Evolutionary conservation across 2,888 invertebrate species (phyloP).

Genomic region (Micropterix aruncella): DNA sequence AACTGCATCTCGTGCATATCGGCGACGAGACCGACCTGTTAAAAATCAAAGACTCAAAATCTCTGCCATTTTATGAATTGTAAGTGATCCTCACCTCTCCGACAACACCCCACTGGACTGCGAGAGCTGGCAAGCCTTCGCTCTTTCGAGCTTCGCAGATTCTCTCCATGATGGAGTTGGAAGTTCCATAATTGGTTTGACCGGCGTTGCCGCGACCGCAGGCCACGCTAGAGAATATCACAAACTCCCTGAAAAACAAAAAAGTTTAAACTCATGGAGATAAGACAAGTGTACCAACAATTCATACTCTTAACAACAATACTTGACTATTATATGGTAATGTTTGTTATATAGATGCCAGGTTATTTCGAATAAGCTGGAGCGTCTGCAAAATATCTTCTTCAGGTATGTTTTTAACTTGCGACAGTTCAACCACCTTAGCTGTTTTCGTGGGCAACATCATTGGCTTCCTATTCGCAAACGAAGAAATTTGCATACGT

Average conservation of each 20-base stretch:
- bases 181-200: constrained; percentile 83
- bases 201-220: constrained; percentile 87
- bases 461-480: too few species aligned
- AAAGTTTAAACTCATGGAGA: background rate
- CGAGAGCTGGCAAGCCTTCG: constrained; percentile 62
- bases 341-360: too few species aligned
- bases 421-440: too few species aligned
- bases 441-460: too few species aligned
- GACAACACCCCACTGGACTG: constrained; percentile 88
- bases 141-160: constrained; percentile 60
- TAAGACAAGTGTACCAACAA: too few species aligned
- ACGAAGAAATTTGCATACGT: too few species aligned
- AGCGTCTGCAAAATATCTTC: too few species aligned
- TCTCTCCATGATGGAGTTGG: constrained; percentile 83
- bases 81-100: constrained; percentile 52
- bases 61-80: background rate
- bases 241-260: constrained; percentile 47
- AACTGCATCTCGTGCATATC: constrained; percentile 58
- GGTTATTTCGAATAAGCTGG: too few species aligned
- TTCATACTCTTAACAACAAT: too few species aligned
- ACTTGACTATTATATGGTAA: too few species aligned
- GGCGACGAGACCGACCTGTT: constrained; percentile 59
- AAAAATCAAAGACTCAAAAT: background rate
- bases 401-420: too few species aligned
- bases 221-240: constrained; percentile 83